phyloP scores from a whole-genome alignment of 23 tunicate genomes.

The Halocynthia aurantium region DNA sequence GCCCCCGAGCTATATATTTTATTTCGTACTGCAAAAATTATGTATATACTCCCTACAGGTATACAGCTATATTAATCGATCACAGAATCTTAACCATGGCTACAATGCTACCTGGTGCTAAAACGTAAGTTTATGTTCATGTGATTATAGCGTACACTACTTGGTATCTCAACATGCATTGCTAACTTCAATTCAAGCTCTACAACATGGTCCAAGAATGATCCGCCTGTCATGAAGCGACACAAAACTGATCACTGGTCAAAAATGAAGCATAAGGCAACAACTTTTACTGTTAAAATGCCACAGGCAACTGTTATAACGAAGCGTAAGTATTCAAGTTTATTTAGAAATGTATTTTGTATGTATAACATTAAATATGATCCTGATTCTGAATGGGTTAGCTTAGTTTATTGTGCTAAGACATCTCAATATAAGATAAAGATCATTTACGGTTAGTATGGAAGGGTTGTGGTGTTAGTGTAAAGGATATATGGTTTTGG shows the following conservation, averaged over 20 bases:
- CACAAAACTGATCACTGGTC: constrained; percentile 85
- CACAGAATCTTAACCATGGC: constrained; percentile 19
- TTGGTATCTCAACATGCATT: not conserved
- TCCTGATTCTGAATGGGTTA: not conserved
- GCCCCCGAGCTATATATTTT: no score
- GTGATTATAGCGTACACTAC: not conserved
- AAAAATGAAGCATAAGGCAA: constrained; percentile 89
- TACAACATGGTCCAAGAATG: constrained; percentile 67
- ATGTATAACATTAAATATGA: not conserved
- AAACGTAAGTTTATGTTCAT: constrained; percentile 46
- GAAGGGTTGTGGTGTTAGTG: no score
- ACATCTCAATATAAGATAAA: no score
- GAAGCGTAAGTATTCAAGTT: constrained; percentile 41
- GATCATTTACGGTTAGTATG: no score
- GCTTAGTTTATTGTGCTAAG: no score
- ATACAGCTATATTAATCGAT: no score
- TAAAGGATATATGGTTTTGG: no score
- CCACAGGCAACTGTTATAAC: constrained; percentile 81
- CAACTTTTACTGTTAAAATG: constrained; percentile 83
- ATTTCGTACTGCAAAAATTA: no score
- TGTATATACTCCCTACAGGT: no score
- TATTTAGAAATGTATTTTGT: not conserved
- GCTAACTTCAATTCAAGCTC: constrained; percentile 30
- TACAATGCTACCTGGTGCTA: constrained; percentile 49
- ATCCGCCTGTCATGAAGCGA: constrained; percentile 72